Base-by-base conservation (phyloP, 2,888 invertebrate species). In the Polyommatus icarus region DNA sequence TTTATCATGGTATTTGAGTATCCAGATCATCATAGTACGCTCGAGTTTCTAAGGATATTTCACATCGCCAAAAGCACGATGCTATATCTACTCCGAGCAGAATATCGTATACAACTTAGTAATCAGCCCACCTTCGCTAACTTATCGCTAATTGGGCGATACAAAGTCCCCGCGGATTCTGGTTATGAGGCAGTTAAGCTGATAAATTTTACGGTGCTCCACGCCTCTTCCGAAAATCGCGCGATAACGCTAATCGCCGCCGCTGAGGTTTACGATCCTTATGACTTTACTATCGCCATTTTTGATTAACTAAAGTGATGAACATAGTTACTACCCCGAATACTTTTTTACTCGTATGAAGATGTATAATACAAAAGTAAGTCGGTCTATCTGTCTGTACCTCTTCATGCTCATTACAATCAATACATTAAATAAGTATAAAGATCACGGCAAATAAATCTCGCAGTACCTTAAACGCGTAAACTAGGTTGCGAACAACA, bases 241-340 rank as follows among this genome's bases (percentile, higher is more conserved):
- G 54, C 76, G 79, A 79, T 79, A 79, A 76, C 79, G 78, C 75
- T 79, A 78, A 79, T 78, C 79, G 67, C 75, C 79, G 36, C 24
- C 5, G 24, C 24, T 20, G 75, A 29, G 29, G 75, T 75, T 75
- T 75, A 75, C n/a, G 75, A 54, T 24, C 50, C 50, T 75, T 75
- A 75, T 75, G 75, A 75, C 75, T 75, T 54, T 75, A 75, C 46
- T 18, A 75, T 75, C 75, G 29, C 29, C 75, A 29, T 75, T 75
- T 75, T 50, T 50, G 75, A 75, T 54, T 54, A 54, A 29, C 40
- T 54, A 24, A 15, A 50, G 54, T 75, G 18, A 75, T 50, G 46
- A 32, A 29, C 15, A 54, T 54, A 18, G 18, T 54, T 18, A 18
- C 15, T 54, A 46, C 46, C 46, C 12, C 10, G 46, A 46, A n/a